Evolutionary conservation across 2,113 vertebrate species (phyloP), one percentile per base, ranked within the genome.

Genomic region (Lophotis ruficrista): DNA sequence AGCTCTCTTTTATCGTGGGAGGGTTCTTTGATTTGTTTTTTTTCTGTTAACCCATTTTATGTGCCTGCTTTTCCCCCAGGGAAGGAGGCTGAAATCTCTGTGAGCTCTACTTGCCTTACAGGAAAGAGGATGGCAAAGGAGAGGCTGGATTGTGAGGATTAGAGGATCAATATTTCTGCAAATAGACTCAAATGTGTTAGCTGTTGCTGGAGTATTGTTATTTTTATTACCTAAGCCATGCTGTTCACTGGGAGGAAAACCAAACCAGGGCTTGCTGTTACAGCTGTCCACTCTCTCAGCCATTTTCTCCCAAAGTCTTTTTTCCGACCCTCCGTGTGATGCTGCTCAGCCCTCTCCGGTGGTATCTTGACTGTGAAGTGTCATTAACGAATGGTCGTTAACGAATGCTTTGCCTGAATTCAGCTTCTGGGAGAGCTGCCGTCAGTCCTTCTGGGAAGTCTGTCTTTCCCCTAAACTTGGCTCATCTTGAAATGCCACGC

Each of bases 1-100:
- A 2, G 2, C 2, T 62, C 7, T 18, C 45, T 41, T 43, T 71
- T 22, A 1, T 23, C 0, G 0, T 58, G 28, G 37, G 60, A 77
- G 12, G 17, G 2, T 10, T 57, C 70, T 68, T 28, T 33, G 8
- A 60, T 62, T 50, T 68, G 10, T 4, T 53, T 53, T 14, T 24
- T 4, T 6, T 35, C 65, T 61, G 41, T 43, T 81, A 15, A 65
- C 31, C 33, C n/a, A 12, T 47, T 70, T 64, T 38, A 12, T 17
- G 41, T 57, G 27, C 35, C 61, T 60, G 56, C 13, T 54, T 89
- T 79, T 77, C 54, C 48, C 66, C 21, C 7, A 2, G 47, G 75
- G 66, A 64, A 33, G 62, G 82, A 70, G 62, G 12, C 7, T 57
- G 45, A 66, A 28, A 17, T 60, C 19, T 65, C 69, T 14, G 17